These are phyloP conservation scores for Caranx ignobilis DNA, from an alignment of 2,113 vertebrate genomes.

Conservation along the genomic window DNA sequence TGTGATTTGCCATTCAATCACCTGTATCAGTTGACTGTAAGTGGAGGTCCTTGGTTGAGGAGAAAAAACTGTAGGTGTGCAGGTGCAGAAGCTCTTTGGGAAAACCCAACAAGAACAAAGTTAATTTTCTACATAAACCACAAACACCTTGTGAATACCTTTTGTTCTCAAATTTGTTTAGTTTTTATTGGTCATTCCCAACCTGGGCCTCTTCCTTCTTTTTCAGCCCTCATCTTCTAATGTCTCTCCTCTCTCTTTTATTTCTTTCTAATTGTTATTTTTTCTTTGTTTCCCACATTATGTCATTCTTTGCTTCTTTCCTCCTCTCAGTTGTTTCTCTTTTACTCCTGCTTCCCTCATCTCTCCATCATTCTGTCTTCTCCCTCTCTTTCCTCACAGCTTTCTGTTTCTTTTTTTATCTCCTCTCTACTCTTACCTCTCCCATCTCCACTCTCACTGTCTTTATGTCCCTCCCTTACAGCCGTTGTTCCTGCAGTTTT, in stretches of 20 bases:
- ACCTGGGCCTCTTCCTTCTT: neutral
- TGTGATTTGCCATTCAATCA: too few relatives aligned
- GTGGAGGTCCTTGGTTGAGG: too few relatives aligned
- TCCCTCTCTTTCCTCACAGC: neutral
- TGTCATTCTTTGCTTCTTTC: neutral
- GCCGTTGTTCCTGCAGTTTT: constrained; percentile 35
- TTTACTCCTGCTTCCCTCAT: neutral
- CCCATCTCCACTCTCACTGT: neutral
- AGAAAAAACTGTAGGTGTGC: too few relatives aligned
- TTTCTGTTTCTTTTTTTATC: neutral
- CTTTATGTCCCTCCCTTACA: constrained; percentile 18
- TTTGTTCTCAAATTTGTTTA: neutral
- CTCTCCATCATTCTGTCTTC: neutral
- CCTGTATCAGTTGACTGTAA: too few relatives aligned
- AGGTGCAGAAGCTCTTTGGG: too few relatives aligned
- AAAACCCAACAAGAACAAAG: too few relatives aligned
- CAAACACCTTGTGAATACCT: neutral
- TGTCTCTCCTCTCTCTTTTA: neutral
- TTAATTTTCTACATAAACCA: neutral
- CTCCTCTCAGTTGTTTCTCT: neutral
- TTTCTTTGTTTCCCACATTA: neutral
- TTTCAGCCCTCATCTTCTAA: neutral
- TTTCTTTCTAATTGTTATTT: neutral
- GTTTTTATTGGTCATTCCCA: too few relatives aligned
- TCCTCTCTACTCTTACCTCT: neutral